Base-by-base conservation (phyloP, 2,888 invertebrate species). In the Odontomyia ornata region DNA sequence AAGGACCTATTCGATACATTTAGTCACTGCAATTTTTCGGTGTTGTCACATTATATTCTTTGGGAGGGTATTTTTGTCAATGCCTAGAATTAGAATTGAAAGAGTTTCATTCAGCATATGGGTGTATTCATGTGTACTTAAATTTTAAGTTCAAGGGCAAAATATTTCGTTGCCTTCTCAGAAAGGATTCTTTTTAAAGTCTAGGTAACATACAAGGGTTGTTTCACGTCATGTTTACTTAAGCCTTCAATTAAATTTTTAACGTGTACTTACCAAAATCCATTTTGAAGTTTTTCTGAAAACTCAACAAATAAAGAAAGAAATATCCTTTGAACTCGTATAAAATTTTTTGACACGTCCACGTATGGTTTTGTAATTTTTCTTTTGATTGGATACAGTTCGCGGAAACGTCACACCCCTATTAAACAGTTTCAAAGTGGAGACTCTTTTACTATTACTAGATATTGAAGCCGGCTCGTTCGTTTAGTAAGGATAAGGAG, bases 251-350 rank as follows among this genome's bases (percentile, higher is more conserved):
- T 56, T 15, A 56, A 67, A 67, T n/a, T n/a, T n/a, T n/a, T 18
- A 36, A 0, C 15, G 27, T 46, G 27, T 62, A 79, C 79, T 79
- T 76, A 79, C 79, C 77, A 65, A 64, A 77, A 72, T 75, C 79
- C 79, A 79, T 79, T 77, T 79, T 79, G 25, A 27, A 5, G 71
- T 36, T 36, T 36, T 28, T 72, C 67, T 46, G 21, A 23, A 23
- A 3, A 23, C 23, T 46, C 11, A 18, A 43, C 13, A 36, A 36
- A 43, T 13, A 36, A 47, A 60, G 30, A 7, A 1, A 9, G 57
- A 11, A 28, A 1, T 56, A 56, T 57, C 72, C 30, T 67, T 67
- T 46, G 23, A 69, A 47, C 9, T 47, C 21, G 4, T 21, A 2
- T 4, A 21, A 60, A 60, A 9, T 60, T 18, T 18, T 52, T 25